A percentile compares a stretch with the other conserved stretches of the same genome.
phyloP scores from a whole-genome alignment of 2,888 invertebrate species.

The Dioctria rufipes region DNA sequence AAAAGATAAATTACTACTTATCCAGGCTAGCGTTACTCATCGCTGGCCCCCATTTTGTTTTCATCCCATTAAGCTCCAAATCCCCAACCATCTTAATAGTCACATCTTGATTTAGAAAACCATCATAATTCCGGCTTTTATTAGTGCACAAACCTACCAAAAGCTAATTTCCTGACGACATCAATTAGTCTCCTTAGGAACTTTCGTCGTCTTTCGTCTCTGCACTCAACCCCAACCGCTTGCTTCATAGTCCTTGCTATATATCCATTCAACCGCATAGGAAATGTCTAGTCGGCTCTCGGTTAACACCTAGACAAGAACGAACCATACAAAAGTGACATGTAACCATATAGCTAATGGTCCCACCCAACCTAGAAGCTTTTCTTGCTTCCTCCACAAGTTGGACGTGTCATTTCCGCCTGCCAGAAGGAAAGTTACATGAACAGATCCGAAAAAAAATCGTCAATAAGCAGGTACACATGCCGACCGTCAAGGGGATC shows the following conservation, averaged over 20 bases:
- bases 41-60: no score
- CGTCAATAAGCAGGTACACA: slow-evolving; percentile 24
- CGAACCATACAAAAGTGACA: slow-evolving; percentile 38
- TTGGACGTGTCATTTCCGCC: slow-evolving; percentile 28
- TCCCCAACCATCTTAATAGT: not conserved
- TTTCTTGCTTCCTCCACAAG: not conserved
- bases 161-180: slow-evolving; percentile 7
- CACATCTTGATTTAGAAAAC: not conserved
- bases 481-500: slow-evolving; percentile 22
- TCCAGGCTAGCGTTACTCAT: no score
- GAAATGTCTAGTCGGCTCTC: slow-evolving; percentile 7
- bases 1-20: no score
- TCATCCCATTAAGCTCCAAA: no score
- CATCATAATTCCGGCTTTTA: not conserved
- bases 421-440: slow-evolving; percentile 32
- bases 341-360: slow-evolving; percentile 36
- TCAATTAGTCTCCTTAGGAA: slow-evolving; percentile 4
- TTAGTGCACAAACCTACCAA: not conserved
- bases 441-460: slow-evolving; percentile 18
- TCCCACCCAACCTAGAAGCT: not conserved
- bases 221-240: not conserved
- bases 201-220: not conserved
- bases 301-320: slow-evolving; percentile 37
- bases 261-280: not conserved
- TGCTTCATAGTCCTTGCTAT: not conserved